Conservation (phyloP, 1,140 invertebrate genomes). For the Pseudomyrmex gracilis region DNA sequence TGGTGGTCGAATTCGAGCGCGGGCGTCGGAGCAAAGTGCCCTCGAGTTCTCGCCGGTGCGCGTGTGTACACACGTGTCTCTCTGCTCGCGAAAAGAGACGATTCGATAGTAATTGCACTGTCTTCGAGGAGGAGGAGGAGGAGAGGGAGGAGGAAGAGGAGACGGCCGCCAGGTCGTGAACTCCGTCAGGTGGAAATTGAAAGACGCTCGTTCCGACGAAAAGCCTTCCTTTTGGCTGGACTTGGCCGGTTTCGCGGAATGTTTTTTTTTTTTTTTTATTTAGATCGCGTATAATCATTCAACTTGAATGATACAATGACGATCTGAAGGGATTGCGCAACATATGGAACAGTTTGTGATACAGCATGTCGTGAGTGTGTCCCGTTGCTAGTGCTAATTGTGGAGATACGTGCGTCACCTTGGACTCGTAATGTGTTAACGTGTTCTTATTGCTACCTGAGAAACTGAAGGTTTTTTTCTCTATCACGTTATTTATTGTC, state of each 20-base stretch:
- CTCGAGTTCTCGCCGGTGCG: conserved; percentile 39
- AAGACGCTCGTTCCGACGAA: neutral
- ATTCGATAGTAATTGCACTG: conserved; percentile 53
- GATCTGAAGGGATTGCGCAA: neutral
- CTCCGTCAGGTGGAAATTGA: conserved; percentile 26
- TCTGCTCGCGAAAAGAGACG: conserved; percentile 13
- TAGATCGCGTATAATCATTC: neutral
- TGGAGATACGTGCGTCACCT: neutral
- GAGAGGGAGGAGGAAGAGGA: no score
- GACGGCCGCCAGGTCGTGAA: neutral
- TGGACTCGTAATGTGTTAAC: conserved; percentile 32
- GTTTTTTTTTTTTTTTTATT: neutral
- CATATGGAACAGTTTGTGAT: no score
- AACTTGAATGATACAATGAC: neutral
- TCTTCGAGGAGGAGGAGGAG: neutral
- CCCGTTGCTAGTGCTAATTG: conserved; percentile 27
- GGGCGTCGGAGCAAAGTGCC: conserved; percentile 29
- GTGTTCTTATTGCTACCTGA: conserved; percentile 4
- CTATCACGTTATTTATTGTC: conserved; percentile 15
- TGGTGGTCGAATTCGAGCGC: conserved; percentile 42
- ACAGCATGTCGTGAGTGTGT: neutral
- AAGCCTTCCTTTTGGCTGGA: neutral
- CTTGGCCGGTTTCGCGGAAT: neutral
- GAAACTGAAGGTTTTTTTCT: conserved; percentile 23
- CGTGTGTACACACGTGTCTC: conserved; percentile 40